Percentiles rank a stretch among this genome's conserved stretches.
Conservation (phyloP, 2,113 vertebrate genomes). For the Puntigrus tetrazona region DNA sequence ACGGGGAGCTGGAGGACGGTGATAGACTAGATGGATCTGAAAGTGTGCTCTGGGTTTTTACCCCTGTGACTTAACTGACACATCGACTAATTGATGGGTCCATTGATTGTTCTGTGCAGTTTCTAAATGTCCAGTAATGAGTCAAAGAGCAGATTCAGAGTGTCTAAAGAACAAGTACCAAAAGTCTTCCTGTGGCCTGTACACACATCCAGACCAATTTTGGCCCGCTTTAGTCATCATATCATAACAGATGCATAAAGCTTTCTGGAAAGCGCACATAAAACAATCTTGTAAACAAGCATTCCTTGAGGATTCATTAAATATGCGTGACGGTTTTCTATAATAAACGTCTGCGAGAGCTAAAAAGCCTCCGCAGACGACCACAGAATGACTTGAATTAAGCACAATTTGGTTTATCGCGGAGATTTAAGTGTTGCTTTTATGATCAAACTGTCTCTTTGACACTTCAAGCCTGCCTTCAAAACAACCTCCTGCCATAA, state of each 20-base stretch:
- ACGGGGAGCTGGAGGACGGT: neutral
- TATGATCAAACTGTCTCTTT: neutral
- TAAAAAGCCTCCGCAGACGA: neutral
- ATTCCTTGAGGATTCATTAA: conserved; percentile 3
- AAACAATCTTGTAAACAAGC: conserved; percentile 11
- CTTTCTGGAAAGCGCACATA: conserved; percentile 2
- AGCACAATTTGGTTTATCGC: neutral
- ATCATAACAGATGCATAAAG: neutral
- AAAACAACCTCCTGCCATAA: neutral
- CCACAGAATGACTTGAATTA: neutral
- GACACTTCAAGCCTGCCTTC: conserved; percentile 2
- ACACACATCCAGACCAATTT: neutral
- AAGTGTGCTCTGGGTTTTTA: conserved; percentile 40
- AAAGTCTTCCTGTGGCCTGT: neutral
- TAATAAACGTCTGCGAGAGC: neutral
- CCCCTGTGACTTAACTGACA: conserved; percentile 53
- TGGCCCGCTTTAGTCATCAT: neutral
- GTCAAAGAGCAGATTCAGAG: conserved; percentile 17
- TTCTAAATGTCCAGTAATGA: conserved; percentile 55
- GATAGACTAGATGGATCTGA: conserved; percentile 43
- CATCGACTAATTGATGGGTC: conserved; percentile 56
- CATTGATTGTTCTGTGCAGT: conserved; percentile 53
- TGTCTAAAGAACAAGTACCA: neutral
- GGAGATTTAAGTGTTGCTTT: neutral
- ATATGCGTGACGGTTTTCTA: conserved; percentile 1